Evolutionary conservation across 2,888 invertebrate species (phyloP).

Genomic region (Eupithecia abbreviata): DNA sequence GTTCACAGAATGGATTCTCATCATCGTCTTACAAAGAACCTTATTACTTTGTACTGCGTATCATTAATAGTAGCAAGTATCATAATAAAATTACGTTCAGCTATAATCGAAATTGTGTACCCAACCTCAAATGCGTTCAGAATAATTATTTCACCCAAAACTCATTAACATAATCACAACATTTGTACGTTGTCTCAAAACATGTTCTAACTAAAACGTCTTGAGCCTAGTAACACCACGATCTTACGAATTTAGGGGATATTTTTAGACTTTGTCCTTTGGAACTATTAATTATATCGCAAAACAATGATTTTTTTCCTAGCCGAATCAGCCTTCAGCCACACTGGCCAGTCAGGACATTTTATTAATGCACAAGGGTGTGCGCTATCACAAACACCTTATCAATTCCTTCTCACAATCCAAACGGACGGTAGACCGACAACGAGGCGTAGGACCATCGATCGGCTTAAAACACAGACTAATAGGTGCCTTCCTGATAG

Average conservation of each 20-base stretch:
- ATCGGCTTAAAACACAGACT: too few species aligned
- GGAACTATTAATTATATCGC: too few species aligned
- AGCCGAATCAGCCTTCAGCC: too few species aligned
- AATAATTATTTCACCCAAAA: conserved; percentile 40
- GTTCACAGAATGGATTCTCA: background rate
- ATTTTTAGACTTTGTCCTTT: background rate
- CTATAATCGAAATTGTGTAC: conserved; percentile 23
- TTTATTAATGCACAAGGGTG: too few species aligned
- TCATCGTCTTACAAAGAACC: background rate
- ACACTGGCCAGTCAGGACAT: too few species aligned
- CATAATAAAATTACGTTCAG: conserved; percentile 18
- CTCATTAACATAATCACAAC: conserved; percentile 50
- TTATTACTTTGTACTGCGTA: background rate
- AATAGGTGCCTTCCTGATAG: too few species aligned
- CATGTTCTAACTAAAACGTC: conserved; percentile 38
- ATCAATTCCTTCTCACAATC: too few species aligned
- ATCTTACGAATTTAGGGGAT: background rate
- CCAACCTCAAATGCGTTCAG: conserved; percentile 30
- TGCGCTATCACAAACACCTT: too few species aligned
- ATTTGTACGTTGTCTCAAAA: conserved; percentile 44
- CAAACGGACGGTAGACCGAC: too few species aligned
- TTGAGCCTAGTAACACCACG: conserved; percentile 8
- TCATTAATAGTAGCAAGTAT: background rate
- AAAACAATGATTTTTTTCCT: too few species aligned
- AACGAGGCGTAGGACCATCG: too few species aligned